Percentiles rank a stretch among this genome's conserved stretches.
phyloP scores from a whole-genome alignment of 2,797 vertebrate genomes.

The Leucoraja ocellata region DNA sequence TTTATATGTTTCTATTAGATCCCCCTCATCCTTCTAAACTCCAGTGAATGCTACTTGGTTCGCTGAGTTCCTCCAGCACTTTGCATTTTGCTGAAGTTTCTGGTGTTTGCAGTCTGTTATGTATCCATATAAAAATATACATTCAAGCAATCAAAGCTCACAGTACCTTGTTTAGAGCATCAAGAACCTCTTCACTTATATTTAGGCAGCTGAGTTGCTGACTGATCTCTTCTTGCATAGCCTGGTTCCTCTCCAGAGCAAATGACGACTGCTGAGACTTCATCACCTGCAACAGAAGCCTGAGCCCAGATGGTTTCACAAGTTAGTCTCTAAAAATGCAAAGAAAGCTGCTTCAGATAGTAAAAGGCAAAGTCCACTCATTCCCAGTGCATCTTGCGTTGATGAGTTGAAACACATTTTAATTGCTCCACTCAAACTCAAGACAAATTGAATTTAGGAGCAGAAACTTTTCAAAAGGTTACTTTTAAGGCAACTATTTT shows the following conservation, averaged over 20 bases:
- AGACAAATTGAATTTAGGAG: not conserved
- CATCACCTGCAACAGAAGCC: constrained; percentile 73
- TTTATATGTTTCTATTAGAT: no score
- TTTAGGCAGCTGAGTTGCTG: constrained; percentile 58
- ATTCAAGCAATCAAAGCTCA: not conserved
- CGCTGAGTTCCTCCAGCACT: no score
- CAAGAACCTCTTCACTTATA: constrained; percentile 56
- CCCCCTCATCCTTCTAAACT: no score
- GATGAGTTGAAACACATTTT: not conserved
- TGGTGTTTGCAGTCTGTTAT: no score
- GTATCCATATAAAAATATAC: not conserved
- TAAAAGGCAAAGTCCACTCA: not conserved
- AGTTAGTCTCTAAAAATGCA: not conserved
- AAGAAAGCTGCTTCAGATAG: not conserved
- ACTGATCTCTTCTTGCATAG: constrained; percentile 58
- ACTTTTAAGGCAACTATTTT: not conserved
- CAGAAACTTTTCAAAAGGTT: not conserved
- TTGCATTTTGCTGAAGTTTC: not conserved
- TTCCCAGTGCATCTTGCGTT: not conserved
- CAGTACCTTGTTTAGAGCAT: constrained; percentile 65
- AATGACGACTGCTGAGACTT: constrained; percentile 80
- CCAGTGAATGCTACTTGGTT: no score
- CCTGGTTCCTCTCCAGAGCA: constrained; percentile 67
- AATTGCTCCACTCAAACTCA: no score
- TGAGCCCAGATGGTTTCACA: constrained; percentile 47